A percentile compares a stretch with the other conserved stretches of the same genome.
These are phyloP conservation scores for Neolamprologus ventralis DNA, from an alignment of 2,113 vertebrate genomes.

Conservation along the genomic window DNA sequence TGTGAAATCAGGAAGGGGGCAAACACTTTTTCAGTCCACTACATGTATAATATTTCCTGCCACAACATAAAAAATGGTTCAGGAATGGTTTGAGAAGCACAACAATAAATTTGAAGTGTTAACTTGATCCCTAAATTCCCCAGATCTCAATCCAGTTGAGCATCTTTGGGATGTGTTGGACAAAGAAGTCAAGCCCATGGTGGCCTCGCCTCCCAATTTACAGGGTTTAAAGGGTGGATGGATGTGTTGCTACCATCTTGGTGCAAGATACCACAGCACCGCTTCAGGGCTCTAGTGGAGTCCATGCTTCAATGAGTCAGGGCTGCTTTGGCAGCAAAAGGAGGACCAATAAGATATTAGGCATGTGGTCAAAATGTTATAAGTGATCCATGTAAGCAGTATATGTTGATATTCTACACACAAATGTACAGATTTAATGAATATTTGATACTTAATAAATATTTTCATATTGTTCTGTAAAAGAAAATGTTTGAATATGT, in stretches of 20 bases:
- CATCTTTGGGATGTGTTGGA: not conserved
- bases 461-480: not conserved
- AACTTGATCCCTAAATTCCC: not conserved
- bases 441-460: not conserved
- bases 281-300: not conserved
- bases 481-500: not conserved
- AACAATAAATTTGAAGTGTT: not conserved
- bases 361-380: not conserved
- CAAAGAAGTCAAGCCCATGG: not conserved
- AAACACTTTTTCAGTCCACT: not conserved
- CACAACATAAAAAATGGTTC: not conserved
- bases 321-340: not conserved
- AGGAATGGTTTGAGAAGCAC: not conserved
- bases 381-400: not conserved
- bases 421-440: not conserved
- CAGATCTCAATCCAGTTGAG: not conserved
- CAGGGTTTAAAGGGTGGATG: accelerated
- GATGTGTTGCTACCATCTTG: not conserved
- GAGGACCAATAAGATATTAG: not conserved
- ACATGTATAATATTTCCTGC: not conserved
- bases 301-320: not conserved
- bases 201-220: not conserved
- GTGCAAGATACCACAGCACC: not conserved
- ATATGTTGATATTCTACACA: not conserved
- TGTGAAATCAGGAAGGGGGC: not conserved